Evolutionary conservation across 2,888 invertebrate genomes (phyloP), one percentile per base, ranked within the genome.

Genomic region (Rosalia funebris): DNA sequence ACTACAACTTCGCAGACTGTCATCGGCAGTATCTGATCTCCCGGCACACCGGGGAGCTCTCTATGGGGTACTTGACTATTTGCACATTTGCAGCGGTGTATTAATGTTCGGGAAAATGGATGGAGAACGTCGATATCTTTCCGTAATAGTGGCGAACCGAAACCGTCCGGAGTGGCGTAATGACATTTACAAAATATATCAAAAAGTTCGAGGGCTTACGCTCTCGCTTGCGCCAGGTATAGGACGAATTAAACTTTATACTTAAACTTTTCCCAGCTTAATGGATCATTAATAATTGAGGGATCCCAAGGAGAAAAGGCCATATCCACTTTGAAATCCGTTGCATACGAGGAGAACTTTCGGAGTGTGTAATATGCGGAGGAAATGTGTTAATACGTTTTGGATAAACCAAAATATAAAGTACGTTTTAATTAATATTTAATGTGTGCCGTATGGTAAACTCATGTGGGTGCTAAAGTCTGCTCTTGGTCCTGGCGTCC

Each of bases 211-310:
- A 11, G 12, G 10, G 34, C 37, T 50, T 50, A 39, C 14, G 34
- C 11, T 12, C 7, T 12, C 20, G 1, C 9, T 11, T n/a, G n/a
- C n/a, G 39, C 14, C 39, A 50, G 50, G 50, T 50, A 37, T n/a
- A 39, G 39, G 39, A 10, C 20, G 39, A 39, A 50, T 25, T 37
- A 39, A 39, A 50, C 39, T 50, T 50, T 36, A n/a, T 50, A 50
- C 37, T 19, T 50, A 50, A 37, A 50, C 25, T 44, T 50, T 50
- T 50, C 39, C 14, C 20, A 14, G 39, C 25, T 50, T 50, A 50
- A 50, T 50, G 50, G 39, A 39, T 50, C 50, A 39, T 50, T 39
- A 20, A 39, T 50, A 50, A 50, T 50, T 50, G 39, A 50, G 39
- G 10, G 50, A 14, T 11, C 20, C 12, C 39, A 5, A 9, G 16